These are phyloP conservation scores for Manacus vitellinus DNA, from an alignment of 2,113 vertebrate genomes.

Conservation along the genomic window DNA sequence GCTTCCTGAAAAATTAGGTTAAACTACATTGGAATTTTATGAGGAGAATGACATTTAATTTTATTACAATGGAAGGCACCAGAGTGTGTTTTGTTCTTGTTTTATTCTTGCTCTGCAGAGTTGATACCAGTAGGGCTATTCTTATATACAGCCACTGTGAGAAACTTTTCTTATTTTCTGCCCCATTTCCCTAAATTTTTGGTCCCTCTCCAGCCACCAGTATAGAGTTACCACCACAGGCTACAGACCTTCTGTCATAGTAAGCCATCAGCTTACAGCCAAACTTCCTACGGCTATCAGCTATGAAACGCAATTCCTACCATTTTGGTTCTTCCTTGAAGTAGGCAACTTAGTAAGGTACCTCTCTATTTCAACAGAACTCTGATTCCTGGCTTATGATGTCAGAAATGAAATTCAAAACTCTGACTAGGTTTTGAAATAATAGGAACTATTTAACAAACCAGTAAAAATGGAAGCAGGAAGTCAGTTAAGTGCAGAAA, in stretches of 20 bases:
- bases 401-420: background rate
- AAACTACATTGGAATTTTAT: background rate
- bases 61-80: background rate
- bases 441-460: background rate
- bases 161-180: background rate
- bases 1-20: background rate
- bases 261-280: background rate
- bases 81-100: background rate
- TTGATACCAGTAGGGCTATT: background rate
- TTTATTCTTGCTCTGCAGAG: background rate
- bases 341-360: background rate
- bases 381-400: background rate
- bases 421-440: background rate
- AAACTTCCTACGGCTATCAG: background rate
- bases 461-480: background rate
- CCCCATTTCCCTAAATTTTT: background rate
- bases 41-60: background rate
- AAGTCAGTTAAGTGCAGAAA: background rate
- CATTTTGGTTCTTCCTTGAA: background rate
- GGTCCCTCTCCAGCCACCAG: background rate
- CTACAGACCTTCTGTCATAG: background rate
- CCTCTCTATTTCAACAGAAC: background rate
- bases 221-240: background rate
- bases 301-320: background rate
- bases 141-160: background rate